Evolutionary conservation across 2,113 vertebrate species (phyloP).

Genomic region (Grallaria varia): DNA sequence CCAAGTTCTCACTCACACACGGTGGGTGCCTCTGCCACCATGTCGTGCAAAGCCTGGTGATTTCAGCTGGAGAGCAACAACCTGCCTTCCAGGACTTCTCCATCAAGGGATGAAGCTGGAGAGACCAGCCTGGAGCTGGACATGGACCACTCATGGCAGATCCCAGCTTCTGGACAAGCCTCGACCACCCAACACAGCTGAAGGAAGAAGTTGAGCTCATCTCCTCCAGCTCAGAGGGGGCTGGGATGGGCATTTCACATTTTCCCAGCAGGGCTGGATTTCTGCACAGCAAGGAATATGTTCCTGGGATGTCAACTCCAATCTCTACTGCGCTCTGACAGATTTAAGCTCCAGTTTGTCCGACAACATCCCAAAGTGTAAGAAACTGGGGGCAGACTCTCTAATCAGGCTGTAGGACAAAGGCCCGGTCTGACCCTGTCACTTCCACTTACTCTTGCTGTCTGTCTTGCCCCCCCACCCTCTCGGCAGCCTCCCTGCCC

Average conservation of each 20-base stretch:
- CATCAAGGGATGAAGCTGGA: neutral
- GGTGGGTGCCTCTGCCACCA: neutral
- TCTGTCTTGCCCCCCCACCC: slow-evolving; percentile 80
- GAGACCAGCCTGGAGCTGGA: neutral
- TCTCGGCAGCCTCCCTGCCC: slow-evolving; percentile 73
- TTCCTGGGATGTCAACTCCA: slow-evolving; percentile 78
- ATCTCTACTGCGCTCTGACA: slow-evolving; percentile 75
- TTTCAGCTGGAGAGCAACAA: neutral
- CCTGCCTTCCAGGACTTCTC: neutral
- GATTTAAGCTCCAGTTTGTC: slow-evolving; percentile 92
- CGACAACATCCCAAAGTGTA: slow-evolving; percentile 93
- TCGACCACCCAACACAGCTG: neutral
- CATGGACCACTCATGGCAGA: neutral
- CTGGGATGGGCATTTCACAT: slow-evolving; percentile 55
- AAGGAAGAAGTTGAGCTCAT: slow-evolving; percentile 21
- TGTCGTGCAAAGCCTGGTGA: neutral
- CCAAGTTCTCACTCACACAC: fast-evolving
- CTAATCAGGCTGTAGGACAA: slow-evolving; percentile 95
- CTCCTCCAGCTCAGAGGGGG: slow-evolving; percentile 13
- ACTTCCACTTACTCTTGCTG: slow-evolving; percentile 91
- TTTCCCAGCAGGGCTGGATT: slow-evolving; percentile 75
- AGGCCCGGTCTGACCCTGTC: slow-evolving; percentile 95
- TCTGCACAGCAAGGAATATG: slow-evolving; percentile 75
- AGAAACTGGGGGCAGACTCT: slow-evolving; percentile 90
- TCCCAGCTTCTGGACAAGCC: neutral